A percentile compares a stretch with the other conserved stretches of the same genome.
phyloP scores from a whole-genome alignment of 2,888 invertebrate species.

The Bimastos eiseni region DNA sequence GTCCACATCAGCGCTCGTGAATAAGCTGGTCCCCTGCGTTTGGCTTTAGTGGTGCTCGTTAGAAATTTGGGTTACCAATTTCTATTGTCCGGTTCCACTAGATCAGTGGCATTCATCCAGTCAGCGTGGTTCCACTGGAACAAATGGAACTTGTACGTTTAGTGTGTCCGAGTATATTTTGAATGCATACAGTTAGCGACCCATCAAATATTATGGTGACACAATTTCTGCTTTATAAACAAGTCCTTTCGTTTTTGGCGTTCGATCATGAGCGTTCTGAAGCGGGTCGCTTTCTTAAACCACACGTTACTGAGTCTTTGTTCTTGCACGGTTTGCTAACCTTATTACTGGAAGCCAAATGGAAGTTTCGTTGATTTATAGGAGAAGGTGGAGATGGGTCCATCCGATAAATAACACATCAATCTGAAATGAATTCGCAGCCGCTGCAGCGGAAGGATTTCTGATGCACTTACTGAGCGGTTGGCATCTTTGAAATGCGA shows the following conservation, averaged over 20 bases:
- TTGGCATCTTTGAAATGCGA: background rate
- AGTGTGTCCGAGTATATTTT: no score
- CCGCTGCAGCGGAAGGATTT: background rate
- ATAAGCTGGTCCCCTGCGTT: no score
- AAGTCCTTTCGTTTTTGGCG: background rate
- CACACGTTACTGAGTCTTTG: background rate
- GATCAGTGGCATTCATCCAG: background rate
- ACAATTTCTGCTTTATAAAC: background rate
- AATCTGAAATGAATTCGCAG: background rate
- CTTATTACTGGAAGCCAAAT: background rate
- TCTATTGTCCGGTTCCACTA: background rate
- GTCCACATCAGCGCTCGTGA: no score
- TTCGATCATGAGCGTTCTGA: background rate
- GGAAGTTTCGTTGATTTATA: background rate
- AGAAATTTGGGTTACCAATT: no score
- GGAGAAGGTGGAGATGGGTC: background rate
- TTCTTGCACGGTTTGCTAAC: background rate
- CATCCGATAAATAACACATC: background rate
- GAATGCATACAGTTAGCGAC: background rate
- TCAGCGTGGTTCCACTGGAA: background rate
- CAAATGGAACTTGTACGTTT: background rate
- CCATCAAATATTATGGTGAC: no score
- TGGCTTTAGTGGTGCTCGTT: no score
- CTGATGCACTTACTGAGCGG: background rate
- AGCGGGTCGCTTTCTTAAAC: background rate